Conservation (phyloP, 2,113 vertebrate species). For the Microtus pennsylvanicus region DNA sequence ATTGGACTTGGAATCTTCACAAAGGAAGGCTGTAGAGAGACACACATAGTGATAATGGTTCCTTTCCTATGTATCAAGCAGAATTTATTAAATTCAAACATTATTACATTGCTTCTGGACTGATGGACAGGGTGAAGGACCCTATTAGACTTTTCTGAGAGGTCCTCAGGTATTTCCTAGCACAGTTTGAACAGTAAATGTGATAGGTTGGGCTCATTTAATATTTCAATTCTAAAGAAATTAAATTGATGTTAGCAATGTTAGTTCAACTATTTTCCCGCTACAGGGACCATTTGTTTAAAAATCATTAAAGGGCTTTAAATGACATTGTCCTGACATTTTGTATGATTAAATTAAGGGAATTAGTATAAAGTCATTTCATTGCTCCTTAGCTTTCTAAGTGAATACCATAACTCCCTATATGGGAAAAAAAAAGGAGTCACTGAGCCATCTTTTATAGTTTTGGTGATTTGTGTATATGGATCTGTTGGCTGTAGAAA, state of each 20-base stretch:
- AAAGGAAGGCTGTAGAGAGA: conserved; percentile 60
- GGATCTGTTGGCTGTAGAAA: conserved; percentile 43
- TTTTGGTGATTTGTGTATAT: background rate
- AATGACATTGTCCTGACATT: conserved; percentile 86
- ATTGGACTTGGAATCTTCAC: conserved; percentile 60
- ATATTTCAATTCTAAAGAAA: conserved; percentile 83
- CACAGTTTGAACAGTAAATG: conserved; percentile 75
- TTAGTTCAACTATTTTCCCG: conserved; percentile 85
- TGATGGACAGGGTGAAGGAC: conserved; percentile 39
- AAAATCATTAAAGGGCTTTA: conserved; percentile 87
- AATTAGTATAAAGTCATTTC: conserved; percentile 81
- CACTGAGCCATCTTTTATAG: background rate
- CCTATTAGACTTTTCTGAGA: conserved; percentile 44
- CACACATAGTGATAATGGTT: conserved; percentile 18
- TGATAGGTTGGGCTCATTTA: conserved; percentile 69
- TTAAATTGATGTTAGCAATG: conserved; percentile 87
- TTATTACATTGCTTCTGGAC: accelerated
- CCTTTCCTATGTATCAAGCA: conserved; percentile 26
- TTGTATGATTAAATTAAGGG: conserved; percentile 86
- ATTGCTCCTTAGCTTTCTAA: conserved; percentile 65
- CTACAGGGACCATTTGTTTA: conserved; percentile 87
- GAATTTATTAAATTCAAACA: conserved; percentile 5
- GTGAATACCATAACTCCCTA: conserved; percentile 50
- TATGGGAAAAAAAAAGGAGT: conserved; percentile 9
- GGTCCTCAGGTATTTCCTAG: conserved; percentile 65